A percentile compares a stretch with the other conserved stretches of the same genome.
Evolutionary conservation across 2,113 vertebrate species (phyloP).

Genomic region (Irena cyanogastra): DNA sequence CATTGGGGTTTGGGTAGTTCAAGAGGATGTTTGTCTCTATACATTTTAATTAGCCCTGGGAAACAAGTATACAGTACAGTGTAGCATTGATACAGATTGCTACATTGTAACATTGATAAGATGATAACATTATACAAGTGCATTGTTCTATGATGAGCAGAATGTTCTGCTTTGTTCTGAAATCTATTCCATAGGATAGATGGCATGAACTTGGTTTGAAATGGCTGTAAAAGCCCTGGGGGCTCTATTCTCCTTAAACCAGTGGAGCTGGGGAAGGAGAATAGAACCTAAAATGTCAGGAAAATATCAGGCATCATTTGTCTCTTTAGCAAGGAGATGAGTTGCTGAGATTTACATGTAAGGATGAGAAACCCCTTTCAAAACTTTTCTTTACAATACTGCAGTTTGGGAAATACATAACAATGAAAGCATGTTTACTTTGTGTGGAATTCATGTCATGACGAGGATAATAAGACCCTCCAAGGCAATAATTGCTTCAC

Average conservation of each 20-base stretch:
- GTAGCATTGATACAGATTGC: too few species aligned
- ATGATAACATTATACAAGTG: too few species aligned
- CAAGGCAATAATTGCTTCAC: constrained; percentile 72
- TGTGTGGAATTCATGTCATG: constrained; percentile 64
- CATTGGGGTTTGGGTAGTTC: background rate
- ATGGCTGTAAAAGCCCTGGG: background rate
- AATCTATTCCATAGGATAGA: background rate
- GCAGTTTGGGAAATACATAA: constrained; percentile 42
- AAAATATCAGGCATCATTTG: background rate
- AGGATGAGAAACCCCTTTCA: background rate
- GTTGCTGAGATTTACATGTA: background rate
- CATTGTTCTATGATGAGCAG: background rate
- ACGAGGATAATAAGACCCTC: constrained; percentile 69
- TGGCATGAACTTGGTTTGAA: background rate
- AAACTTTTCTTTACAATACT: constrained; percentile 18
- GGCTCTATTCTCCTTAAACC: background rate
- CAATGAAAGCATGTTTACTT: constrained; percentile 61
- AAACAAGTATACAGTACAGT: background rate
- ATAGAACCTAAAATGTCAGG: background rate
- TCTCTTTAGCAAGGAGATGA: background rate
- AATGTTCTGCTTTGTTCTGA: background rate
- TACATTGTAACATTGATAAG: background rate
- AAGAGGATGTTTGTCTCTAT: background rate
- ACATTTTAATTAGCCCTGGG: background rate
- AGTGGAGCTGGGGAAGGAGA: accelerated